Conservation (phyloP, 2,888 invertebrate genomes). For the Polymixis flavicincta region DNA sequence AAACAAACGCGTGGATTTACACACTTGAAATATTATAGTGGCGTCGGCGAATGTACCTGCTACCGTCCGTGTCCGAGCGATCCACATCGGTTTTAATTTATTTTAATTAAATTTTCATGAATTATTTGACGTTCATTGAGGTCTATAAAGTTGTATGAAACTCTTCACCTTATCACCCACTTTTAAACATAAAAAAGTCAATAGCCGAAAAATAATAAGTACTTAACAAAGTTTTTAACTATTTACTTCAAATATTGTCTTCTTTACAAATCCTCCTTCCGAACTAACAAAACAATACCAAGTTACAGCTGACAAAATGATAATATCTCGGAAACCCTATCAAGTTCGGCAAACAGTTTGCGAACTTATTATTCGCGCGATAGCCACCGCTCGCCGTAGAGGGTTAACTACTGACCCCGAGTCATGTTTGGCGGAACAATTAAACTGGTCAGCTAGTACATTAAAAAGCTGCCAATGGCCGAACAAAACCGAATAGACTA, state of each 20-base stretch:
- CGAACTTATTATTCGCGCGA: slow-evolving; percentile 62
- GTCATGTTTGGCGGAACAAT: slow-evolving; percentile 60
- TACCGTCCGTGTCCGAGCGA: slow-evolving; percentile 26
- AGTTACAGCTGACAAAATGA: slow-evolving; percentile 45
- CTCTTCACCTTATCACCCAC: background rate
- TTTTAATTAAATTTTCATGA: slow-evolving; percentile 32
- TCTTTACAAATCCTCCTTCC: background rate
- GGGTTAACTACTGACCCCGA: slow-evolving; percentile 64
- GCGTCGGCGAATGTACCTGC: slow-evolving; percentile 29
- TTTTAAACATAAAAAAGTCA: background rate
- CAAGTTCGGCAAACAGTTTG: slow-evolving; percentile 54
- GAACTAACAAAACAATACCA: slow-evolving; percentile 7
- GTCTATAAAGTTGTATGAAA: background rate
- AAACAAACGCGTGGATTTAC: slow-evolving; percentile 75
- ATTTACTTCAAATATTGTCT: background rate
- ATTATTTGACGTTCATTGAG: background rate
- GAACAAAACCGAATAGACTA: slow-evolving; percentile 78
- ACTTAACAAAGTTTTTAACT: background rate
- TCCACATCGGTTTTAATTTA: slow-evolving; percentile 32
- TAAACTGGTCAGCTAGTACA: slow-evolving; percentile 61
- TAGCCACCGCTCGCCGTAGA: slow-evolving; percentile 42
- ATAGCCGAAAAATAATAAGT: background rate
- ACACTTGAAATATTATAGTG: slow-evolving; percentile 60
- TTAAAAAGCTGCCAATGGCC: slow-evolving; percentile 70
- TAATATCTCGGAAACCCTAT: slow-evolving; percentile 52